A percentile compares a stretch with the other conserved stretches of the same genome.
phyloP scores from a whole-genome alignment of 2,888 invertebrate genomes.

The Meiosimyza platycephala region DNA sequence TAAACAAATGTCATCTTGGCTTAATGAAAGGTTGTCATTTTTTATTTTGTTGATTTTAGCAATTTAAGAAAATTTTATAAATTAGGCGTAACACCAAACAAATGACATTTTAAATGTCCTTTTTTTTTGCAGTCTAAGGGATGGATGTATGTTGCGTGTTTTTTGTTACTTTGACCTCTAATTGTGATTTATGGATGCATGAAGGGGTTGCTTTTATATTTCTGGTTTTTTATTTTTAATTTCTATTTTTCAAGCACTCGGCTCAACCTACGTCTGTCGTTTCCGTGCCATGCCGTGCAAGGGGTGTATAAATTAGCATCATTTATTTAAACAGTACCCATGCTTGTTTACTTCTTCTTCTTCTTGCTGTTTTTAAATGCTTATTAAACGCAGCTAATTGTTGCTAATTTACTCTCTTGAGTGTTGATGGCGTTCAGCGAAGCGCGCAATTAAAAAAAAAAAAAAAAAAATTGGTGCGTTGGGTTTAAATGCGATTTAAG shows the following conservation, averaged over 20 bases:
- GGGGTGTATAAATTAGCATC: constrained; percentile 5
- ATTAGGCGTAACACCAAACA: constrained; percentile 27
- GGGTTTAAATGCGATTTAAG: no score
- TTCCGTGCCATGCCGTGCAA: neutral
- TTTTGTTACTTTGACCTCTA: constrained; percentile 22
- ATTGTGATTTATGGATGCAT: constrained; percentile 39
- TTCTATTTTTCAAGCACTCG: constrained; percentile 26
- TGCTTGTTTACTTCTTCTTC: constrained; percentile 2
- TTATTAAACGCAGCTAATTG: constrained; percentile 27
- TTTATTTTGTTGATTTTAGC: neutral
- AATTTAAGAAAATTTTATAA: constrained; percentile 8
- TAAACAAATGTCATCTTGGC: neutral
- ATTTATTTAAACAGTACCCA: constrained; percentile 10
- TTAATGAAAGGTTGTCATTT: neutral
- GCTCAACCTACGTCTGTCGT: neutral
- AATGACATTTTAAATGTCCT: constrained; percentile 27
- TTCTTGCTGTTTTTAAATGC: constrained; percentile 7
- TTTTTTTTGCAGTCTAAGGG: neutral
- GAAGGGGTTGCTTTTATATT: constrained; percentile 24
- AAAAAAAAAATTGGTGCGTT: no score
- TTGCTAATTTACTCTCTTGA: constrained; percentile 9
- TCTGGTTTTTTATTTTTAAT: constrained; percentile 10
- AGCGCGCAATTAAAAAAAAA: no score
- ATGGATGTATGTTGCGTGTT: constrained; percentile 8
- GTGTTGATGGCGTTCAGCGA: no score